Conservation (phyloP, 1,140 invertebrate genomes). For the Schmidtea mediterranea region DNA sequence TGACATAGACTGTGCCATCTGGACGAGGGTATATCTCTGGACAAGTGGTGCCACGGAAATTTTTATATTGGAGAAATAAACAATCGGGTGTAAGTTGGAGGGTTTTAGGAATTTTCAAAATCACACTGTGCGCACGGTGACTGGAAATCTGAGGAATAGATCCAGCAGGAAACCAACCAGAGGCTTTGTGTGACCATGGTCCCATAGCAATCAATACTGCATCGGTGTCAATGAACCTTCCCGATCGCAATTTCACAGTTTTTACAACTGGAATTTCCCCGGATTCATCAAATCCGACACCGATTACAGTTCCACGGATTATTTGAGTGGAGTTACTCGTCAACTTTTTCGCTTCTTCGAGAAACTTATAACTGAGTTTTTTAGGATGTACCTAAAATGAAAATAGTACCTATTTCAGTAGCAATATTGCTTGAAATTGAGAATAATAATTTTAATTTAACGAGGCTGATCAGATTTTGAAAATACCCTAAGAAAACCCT, state of each 20-base stretch:
- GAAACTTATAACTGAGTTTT: background rate
- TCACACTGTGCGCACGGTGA: background rate
- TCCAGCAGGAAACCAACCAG: background rate
- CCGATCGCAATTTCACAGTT: background rate
- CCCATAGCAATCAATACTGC: slow-evolving; percentile 6
- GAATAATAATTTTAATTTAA: too few relatives aligned
- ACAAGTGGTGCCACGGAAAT: too few relatives aligned
- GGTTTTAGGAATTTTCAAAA: too few relatives aligned
- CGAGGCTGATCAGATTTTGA: too few relatives aligned
- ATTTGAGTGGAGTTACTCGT: background rate
- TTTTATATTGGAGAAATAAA: too few relatives aligned
- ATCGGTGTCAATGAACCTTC: background rate
- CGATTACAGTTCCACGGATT: background rate
- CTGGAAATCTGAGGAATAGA: background rate
- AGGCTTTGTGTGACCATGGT: slow-evolving; percentile 3
- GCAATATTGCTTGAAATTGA: too few relatives aligned
- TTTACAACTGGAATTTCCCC: too few relatives aligned
- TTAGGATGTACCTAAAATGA: background rate
- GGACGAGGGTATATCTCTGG: slow-evolving; percentile 8
- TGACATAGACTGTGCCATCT: slow-evolving; percentile 7
- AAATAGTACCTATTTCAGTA: too few relatives aligned
- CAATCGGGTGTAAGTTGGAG: too few relatives aligned
- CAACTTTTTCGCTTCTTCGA: background rate
- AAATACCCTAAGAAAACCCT: too few relatives aligned
- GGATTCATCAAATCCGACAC: background rate